Evolutionary conservation across 2,888 invertebrate genomes (phyloP), one percentile per base, ranked within the genome.

Genomic region (Alloplasta piceator): DNA sequence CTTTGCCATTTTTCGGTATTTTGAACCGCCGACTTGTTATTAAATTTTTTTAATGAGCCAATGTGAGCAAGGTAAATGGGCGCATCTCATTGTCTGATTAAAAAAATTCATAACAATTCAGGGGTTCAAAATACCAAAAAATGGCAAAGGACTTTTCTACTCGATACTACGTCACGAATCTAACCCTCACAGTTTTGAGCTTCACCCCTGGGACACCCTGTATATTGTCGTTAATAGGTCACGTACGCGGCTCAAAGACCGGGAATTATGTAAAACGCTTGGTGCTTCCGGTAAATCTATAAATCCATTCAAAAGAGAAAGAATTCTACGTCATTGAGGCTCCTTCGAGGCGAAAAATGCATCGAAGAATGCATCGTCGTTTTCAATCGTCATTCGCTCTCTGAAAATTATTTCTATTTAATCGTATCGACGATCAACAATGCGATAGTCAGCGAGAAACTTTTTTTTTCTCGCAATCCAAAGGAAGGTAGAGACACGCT

Each of bases 211-310:
- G n/a, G n/a, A n/a, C n/a, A n/a, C n/a, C n/a, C n/a, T n/a, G n/a
- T n/a, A n/a, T n/a, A n/a, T n/a, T n/a, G n/a, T n/a, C n/a, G n/a
- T n/a, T n/a, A n/a, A n/a, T 10, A 9, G 36, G 50, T 73, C 41
- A 36, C 55, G 39, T 72, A 56, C 48, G 7, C 2, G 67, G 66
- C 36, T 68, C 68, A 68, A 72, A 43, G 38, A 14, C 73, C 80
- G 80, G 80, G 26, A 80, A 66, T 36, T 61, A 46, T 10, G 52
- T 43, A 4, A 41, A 64, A 38, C 16, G 48, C 55, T 71, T 26
- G 16, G 38, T 56, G 67, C 46, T 63, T 80, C 80, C 80, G 80
- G 77, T 14, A 58, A 46, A 63, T 14, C 77, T 77, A 80, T 73
- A 77, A 77, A 68, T 73, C 58, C 50, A 77, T 77, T 80, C 36